phyloP scores from a whole-genome alignment of 2,797 vertebrate species.

The Cygnus olor region DNA sequence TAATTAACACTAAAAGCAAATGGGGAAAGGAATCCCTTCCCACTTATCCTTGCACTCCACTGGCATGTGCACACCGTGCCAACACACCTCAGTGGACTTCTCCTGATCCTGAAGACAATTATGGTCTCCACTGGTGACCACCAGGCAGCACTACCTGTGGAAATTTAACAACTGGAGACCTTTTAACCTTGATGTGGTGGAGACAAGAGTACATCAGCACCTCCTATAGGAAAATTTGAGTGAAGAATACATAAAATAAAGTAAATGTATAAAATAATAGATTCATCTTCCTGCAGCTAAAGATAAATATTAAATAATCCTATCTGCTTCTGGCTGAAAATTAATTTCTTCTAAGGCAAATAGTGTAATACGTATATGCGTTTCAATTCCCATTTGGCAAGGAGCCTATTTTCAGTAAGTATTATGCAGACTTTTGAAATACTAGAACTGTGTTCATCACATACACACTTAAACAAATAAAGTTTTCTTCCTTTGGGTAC shows the following conservation, averaged over 20 bases:
- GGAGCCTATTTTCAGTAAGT: slow-evolving; percentile 76
- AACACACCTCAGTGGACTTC: neutral
- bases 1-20: neutral
- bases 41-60: neutral
- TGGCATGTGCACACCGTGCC: fast-evolving
- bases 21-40: neutral
- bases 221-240: slow-evolving; percentile 62
- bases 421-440: slow-evolving; percentile 73
- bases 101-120: neutral
- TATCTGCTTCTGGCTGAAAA: slow-evolving; percentile 80
- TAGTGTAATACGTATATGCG: slow-evolving; percentile 76
- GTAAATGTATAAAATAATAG: slow-evolving; percentile 81
- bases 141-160: neutral
- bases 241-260: slow-evolving; percentile 55
- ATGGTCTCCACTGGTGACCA: neutral
- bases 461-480: slow-evolving; percentile 70
- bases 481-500: slow-evolving; percentile 51
- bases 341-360: slow-evolving; percentile 85
- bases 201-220: slow-evolving; percentile 38
- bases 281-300: slow-evolving; percentile 81
- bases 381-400: slow-evolving; percentile 82
- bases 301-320: slow-evolving; percentile 86
- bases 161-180: neutral
- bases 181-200: neutral
- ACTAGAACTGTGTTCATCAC: slow-evolving; percentile 66